Base-by-base conservation (phyloP, 2,888 invertebrate genomes). In the Scelioninae gen. 1 region DNA sequence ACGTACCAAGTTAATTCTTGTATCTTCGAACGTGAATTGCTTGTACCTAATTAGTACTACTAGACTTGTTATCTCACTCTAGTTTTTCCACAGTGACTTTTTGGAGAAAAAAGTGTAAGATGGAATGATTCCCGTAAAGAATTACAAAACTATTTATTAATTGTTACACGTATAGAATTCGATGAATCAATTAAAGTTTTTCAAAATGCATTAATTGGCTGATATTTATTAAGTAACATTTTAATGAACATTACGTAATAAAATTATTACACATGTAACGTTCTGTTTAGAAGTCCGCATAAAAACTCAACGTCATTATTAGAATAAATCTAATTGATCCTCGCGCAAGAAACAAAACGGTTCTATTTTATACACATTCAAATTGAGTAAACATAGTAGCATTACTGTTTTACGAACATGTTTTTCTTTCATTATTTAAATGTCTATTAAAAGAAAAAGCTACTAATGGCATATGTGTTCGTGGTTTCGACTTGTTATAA, bases 341-440 rank as follows among this genome's bases (percentile, higher is more conserved):
- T n/a, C 32, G 45, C 9, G 8, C 32, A 60, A 31, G 40, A 71
- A 60, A 8, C 16, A 55, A 68, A 56, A 56, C 38, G 29, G 13
- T 53, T 45, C 72, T 45, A 43, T 72, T 72, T 72, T 62, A 72
- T 62, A 53, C 43, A 29, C 34, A 74, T 47, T 56, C 16, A 15
- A 74, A 65, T 65, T 56, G 23, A 56, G 55, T 38, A 74, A 74
- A 74, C 56, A 56, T 45, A 45, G 34, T 71, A 60, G 51, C 51
- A 40, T 55, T 40, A 56, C 47, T 45, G 38, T 56, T 74, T 74
- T 74, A 74, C 56, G 74, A 65, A 55, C 55, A n/a, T 56, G 47
- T 74, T 74, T 65, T 74, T 65, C 38, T 74, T 47, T 47, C 29
- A 29, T 47, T 56, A 13, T 74, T 51, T 51, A 31, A 13, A 29